These are phyloP conservation scores for Cylindroiulus punctatus DNA, from an alignment of 2,888 invertebrate species.

Conservation along the genomic window DNA sequence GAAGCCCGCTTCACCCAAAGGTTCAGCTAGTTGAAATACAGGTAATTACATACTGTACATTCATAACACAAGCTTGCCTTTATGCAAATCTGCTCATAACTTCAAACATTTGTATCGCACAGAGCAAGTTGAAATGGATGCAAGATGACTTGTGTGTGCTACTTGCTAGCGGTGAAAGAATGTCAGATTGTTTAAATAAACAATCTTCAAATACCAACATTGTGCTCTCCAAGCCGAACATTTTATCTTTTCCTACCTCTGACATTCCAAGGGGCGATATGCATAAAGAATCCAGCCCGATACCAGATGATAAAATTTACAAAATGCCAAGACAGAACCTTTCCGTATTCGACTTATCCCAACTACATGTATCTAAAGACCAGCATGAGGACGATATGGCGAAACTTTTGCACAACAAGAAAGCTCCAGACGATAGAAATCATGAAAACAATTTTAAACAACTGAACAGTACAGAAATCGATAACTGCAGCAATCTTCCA, in stretches of 20 bases:
- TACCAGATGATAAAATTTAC: neutral
- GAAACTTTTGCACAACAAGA: neutral
- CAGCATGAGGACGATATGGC: neutral
- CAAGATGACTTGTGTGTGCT: slow-evolving; percentile 28
- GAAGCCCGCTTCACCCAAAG: slow-evolving; percentile 40
- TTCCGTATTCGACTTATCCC: neutral
- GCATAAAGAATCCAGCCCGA: neutral
- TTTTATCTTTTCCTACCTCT: neutral
- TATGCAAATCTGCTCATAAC: neutral
- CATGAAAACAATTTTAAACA: neutral
- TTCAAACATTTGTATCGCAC: neutral
- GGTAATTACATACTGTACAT: neutral
- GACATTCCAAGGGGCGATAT: neutral
- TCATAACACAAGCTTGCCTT: neutral
- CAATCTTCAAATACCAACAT: neutral
- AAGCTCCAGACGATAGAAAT: neutral
- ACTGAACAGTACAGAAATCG: slow-evolving; percentile 31
- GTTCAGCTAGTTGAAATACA: slow-evolving; percentile 19
- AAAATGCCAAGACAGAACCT: neutral
- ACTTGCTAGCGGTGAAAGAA: neutral
- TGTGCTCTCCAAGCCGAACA: neutral
- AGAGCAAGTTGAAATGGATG: slow-evolving; percentile 50
- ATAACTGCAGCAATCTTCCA: neutral
- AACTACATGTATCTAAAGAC: neutral
- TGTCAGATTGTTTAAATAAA: neutral